Percentiles rank a stretch among this genome's conserved stretches.
Conservation (phyloP, 2,113 vertebrate species). For the Dasyornis broadbenti region DNA sequence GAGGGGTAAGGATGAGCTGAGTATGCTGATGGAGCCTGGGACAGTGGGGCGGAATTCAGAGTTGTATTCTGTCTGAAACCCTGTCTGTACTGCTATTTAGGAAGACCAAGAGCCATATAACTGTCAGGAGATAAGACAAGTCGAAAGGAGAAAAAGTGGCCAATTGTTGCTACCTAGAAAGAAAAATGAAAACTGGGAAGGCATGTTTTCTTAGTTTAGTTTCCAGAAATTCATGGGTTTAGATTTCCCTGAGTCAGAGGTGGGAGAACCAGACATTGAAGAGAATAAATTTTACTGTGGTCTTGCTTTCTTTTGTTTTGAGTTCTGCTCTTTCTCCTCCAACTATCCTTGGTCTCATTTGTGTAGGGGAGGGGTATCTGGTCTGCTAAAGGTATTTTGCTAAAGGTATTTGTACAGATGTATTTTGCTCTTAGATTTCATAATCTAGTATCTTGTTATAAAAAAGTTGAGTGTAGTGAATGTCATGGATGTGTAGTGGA, state of each 20-base stretch:
- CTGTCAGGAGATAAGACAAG: neutral
- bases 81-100: neutral
- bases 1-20: slow-evolving; percentile 81
- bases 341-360: neutral
- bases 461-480: neutral
- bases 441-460: neutral
- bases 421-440: neutral
- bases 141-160: neutral
- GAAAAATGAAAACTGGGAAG: neutral
- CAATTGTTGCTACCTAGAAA: neutral
- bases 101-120: neutral
- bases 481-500: neutral
- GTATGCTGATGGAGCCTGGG: neutral
- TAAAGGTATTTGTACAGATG: neutral
- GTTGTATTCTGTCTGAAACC: neutral
- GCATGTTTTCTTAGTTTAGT: neutral
- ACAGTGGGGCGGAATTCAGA: neutral
- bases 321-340: neutral
- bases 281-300: neutral
- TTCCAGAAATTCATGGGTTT: neutral
- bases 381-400: neutral
- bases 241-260: neutral
- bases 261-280: neutral
- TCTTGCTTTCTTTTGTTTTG: neutral
- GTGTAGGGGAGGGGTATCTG: neutral